phyloP scores from a whole-genome alignment of 2,797 vertebrate species.

The Channallabes apus region DNA sequence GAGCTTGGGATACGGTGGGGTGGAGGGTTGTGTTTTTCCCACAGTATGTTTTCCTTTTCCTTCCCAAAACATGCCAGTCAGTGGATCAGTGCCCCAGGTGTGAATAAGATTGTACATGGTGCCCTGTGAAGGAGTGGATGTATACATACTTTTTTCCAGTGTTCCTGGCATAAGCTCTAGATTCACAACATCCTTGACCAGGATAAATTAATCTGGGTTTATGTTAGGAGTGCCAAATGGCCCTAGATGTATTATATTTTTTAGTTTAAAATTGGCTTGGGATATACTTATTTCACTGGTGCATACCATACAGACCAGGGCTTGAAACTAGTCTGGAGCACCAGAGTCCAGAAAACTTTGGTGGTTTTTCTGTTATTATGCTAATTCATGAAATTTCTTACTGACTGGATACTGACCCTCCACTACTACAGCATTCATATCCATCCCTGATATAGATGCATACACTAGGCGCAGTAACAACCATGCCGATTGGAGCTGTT shows the following conservation, averaged over 20 bases:
- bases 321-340: not conserved
- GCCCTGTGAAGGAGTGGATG: not conserved
- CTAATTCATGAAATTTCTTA: not conserved
- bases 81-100: not conserved
- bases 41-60: not conserved
- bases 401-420: not conserved
- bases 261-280: not conserved
- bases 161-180: not conserved
- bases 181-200: not conserved
- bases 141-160: not conserved
- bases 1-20: not conserved
- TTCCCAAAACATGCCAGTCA: not conserved
- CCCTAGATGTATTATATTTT: not conserved
- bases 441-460: not conserved
- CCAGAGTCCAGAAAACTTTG: not conserved
- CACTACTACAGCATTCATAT: not conserved
- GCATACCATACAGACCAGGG: not conserved
- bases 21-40: not conserved
- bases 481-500: slow-evolving; percentile 16
- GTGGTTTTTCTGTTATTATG: not conserved
- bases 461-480: not conserved
- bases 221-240: not conserved
- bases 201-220: not conserved
- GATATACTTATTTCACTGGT: slow-evolving; percentile 19
- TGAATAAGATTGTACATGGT: not conserved